A percentile compares a stretch with the other conserved stretches of the same genome.
Evolutionary conservation across 2,797 vertebrate genomes (phyloP).

Genomic region (Poliocrania exsul): DNA sequence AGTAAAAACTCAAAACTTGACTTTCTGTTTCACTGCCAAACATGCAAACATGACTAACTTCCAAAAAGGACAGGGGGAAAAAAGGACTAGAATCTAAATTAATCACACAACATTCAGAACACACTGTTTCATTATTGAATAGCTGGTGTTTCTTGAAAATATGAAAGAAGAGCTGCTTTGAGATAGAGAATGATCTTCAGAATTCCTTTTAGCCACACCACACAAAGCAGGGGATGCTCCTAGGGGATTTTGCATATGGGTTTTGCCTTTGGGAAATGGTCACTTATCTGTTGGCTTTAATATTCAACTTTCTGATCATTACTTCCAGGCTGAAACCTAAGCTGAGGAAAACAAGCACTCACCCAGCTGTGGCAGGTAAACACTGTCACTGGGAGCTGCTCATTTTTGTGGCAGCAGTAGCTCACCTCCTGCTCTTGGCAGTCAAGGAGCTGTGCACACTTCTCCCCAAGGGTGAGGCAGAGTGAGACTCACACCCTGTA

Average conservation of each 20-base stretch:
- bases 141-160: not conserved
- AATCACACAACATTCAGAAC: not conserved
- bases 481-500: not conserved
- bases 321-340: not conserved
- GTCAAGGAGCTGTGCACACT: not conserved
- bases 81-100: not conserved
- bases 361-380: not conserved
- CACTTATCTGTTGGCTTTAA: not conserved
- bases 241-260: not conserved
- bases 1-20: not conserved
- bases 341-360: not conserved
- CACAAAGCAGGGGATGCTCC: not conserved
- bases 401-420: not conserved
- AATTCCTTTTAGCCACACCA: not conserved
- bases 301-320: not conserved
- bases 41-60: not conserved
- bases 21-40: not conserved
- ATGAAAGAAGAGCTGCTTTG: not conserved
- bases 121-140: not conserved
- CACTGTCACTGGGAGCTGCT: not conserved
- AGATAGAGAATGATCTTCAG: not conserved
- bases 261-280: not conserved
- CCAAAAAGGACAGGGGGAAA: not conserved
- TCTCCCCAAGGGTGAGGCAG: not conserved
- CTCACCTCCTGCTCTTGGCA: not conserved